These are phyloP conservation scores for Phoebastria nigripes DNA, from an alignment of 2,797 vertebrate genomes.

Conservation along the genomic window DNA sequence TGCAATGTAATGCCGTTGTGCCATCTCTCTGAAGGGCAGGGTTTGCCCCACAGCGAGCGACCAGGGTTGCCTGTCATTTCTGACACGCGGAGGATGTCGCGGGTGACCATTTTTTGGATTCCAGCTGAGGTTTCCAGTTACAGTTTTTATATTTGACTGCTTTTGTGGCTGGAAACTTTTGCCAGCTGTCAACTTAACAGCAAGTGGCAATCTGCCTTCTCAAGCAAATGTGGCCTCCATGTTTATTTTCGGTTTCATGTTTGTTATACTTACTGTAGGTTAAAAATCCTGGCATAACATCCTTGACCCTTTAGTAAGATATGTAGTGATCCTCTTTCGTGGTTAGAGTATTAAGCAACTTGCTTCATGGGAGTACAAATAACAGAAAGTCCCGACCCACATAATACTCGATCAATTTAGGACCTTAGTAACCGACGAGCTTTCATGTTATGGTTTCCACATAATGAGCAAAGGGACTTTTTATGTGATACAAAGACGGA, in stretches of 20 bases:
- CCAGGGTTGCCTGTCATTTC: background rate
- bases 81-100: background rate
- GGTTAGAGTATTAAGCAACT: background rate
- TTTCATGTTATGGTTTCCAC: background rate
- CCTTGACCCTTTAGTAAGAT: background rate
- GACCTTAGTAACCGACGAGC: background rate
- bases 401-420: background rate
- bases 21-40: background rate
- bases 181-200: conserved; percentile 53
- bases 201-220: conserved; percentile 47
- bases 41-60: background rate
- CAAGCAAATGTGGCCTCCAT: conserved; percentile 13
- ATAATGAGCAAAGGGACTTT: background rate
- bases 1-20: fast-evolving
- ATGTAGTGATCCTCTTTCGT: background rate
- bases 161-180: conserved; percentile 53
- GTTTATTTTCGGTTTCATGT: conserved; percentile 37
- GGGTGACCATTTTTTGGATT: background rate
- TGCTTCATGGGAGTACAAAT: background rate
- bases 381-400: background rate
- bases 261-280: background rate
- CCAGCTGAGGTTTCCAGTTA: conserved; percentile 22
- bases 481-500: background rate
- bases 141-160: background rate
- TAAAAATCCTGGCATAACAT: background rate